Conservation (phyloP, 2,888 invertebrate genomes). For the Nephrocerus scutellatus region DNA sequence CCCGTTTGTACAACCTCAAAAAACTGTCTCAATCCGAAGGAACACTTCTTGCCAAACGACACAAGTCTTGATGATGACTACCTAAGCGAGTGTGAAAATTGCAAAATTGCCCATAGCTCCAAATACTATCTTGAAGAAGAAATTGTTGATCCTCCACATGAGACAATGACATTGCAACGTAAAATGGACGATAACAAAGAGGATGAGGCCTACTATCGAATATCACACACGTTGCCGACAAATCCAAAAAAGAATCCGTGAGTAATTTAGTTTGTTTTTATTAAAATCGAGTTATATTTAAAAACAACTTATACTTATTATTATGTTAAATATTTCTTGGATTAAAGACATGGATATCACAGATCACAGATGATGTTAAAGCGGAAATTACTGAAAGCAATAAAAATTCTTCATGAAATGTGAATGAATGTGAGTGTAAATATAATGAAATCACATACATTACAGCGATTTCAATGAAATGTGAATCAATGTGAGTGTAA, state of each 20-base stretch:
- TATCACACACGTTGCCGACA: conserved; percentile 59
- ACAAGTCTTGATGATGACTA: conserved; percentile 60
- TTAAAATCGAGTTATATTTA: too few relatives aligned
- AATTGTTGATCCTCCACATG: conserved; percentile 51
- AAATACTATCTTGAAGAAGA: conserved; percentile 59
- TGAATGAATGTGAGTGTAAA: not conserved
- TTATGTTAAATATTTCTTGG: too few relatives aligned
- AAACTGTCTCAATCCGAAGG: conserved; percentile 47
- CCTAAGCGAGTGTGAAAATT: conserved; percentile 78
- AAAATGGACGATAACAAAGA: conserved; percentile 46
- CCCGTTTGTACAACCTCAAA: conserved; percentile 48
- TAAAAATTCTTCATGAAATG: too few relatives aligned
- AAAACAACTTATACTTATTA: too few relatives aligned
- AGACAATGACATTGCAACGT: conserved; percentile 64
- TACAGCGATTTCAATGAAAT: not conserved
- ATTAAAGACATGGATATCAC: too few relatives aligned
- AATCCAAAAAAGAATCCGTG: conserved; percentile 51
- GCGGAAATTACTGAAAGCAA: too few relatives aligned
- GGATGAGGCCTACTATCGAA: conserved; percentile 54
- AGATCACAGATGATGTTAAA: too few relatives aligned
- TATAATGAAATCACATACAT: not conserved
- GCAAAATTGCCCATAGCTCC: conserved; percentile 68
- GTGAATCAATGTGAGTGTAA: not conserved
- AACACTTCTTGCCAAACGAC: conserved; percentile 48
- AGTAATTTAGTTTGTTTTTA: conserved; percentile 24